Evolutionary conservation across 2,797 vertebrate species (phyloP), one percentile per base, ranked within the genome.

Genomic region (Enteromius anoplus): DNA sequence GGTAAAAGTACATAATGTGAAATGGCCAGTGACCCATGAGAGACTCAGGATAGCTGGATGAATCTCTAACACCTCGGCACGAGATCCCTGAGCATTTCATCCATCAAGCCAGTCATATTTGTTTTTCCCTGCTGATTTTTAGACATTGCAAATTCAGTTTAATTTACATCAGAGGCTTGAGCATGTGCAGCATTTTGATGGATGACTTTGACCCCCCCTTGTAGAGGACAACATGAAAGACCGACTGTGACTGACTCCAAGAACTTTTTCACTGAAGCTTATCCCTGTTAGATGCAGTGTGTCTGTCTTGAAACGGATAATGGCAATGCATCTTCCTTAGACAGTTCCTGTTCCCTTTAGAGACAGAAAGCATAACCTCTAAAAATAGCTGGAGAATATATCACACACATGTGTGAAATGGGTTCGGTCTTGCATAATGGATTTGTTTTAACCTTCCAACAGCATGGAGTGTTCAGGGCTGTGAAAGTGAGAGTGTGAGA

Each of bases 71-170:
- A 87, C 89, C 90, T 87, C 88, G 88, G 88, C 90, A 88, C 23
- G 87, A 89, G 89, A 88, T 88, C 91, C 88, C 86, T 84, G 87
- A 92, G 82, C 85, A 89, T 86, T 91, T 90, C 93, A 96, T 96
- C 94, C 93, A 96, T 97, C 96, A 96, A 89, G 86, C 86, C 92
- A 85, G 93, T 93, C 94, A 89, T 93, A 95, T 93, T 92, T 95
- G 92, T 92, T 94, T 93, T 93, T 91, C 91, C 85, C 86, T 93
- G 94, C 91, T 90, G 93, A 93, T 94, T 91, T 95, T 94, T 92
- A 94, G 91, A 93, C 93, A 93, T 92, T 88, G 92, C 91, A 94
- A 96, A 95, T 91, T 89, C 90, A 88, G 87, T 90, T 94, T 96
- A 93, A 95, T 94, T 94, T 92, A 90, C 90, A 95, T 83, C 53